Base-by-base conservation (phyloP, 2,797 vertebrate species). In the Forpus xanthops region DNA sequence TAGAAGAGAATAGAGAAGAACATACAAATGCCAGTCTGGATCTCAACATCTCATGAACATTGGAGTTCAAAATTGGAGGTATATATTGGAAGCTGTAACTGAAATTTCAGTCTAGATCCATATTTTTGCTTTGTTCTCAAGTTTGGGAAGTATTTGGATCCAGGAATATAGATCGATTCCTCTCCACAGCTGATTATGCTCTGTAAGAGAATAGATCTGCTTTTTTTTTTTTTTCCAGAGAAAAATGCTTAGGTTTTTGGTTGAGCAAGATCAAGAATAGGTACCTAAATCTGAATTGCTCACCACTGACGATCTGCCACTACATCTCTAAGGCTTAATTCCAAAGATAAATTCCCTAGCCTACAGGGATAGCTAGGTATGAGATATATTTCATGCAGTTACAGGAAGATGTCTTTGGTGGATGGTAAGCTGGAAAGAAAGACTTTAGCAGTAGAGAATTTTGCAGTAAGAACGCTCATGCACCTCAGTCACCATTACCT, bases 381-480 rank as follows among this genome's bases (percentile, higher is more conserved):
- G 37, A 73, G 28, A 12, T 30, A 5, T 2, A 30, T 78, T 25
- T 56, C 65, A 28, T 2, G 1, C 14, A 58, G 12, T 33, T 88
- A 18, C 47, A 52, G 12, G 23, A 82, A 60, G n/a, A 15, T 39
- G n/a, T 39, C 24, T 67, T 33, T 66, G 35, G 11, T 60, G 49
- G 8, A 14, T 33, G 23, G 15, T 49, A 35, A 74, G 11, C 17
- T 65, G 45, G 45, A 23, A 70, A 68, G 28, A 0, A 0, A 67
- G 47, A 33, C 42, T 39, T 61, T 78, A 66, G 39, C 33, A 33
- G 25, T 1, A 44, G 47, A 68, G 24, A 71, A 39, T 71, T 39
- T 50, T 66, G 28, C 30, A 71, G 7, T 23, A 65, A 65, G 33
- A 27, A 31, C 65, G 37, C 24, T 81, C 17, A 6, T 15, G 28